phyloP scores from a whole-genome alignment of 1,140 invertebrate species.

The Pemphigus obesinymphae region DNA sequence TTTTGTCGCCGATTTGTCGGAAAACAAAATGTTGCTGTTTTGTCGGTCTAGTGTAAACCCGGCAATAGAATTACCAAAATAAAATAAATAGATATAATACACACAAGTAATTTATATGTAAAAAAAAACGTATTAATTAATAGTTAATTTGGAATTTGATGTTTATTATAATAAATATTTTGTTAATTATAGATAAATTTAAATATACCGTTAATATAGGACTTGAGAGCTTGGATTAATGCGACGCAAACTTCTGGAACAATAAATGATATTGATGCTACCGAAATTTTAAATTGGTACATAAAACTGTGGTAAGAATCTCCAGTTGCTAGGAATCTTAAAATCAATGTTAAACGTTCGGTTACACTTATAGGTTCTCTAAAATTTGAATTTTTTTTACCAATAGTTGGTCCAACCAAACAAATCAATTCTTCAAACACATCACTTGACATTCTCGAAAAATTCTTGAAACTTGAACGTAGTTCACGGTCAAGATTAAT shows the following conservation, averaged over 20 bases:
- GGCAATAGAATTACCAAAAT: too few relatives aligned
- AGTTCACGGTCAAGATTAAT: too few relatives aligned
- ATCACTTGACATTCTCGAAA: neutral
- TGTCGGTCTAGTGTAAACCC: too few relatives aligned
- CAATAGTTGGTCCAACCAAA: neutral
- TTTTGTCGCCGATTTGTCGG: too few relatives aligned
- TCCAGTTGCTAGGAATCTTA: neutral
- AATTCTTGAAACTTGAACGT: neutral
- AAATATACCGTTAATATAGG: too few relatives aligned
- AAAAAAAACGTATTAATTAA: too few relatives aligned
- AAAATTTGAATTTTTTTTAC: neutral
- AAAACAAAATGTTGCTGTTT: too few relatives aligned
- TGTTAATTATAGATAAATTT: too few relatives aligned
- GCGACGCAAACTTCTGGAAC: slow-evolving; percentile 45
- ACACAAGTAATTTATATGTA: too few relatives aligned
- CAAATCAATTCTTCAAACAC: neutral
- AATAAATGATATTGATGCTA: slow-evolving; percentile 41
- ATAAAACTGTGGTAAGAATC: slow-evolving; percentile 44
- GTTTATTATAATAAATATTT: too few relatives aligned
- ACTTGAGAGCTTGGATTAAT: slow-evolving; percentile 40
- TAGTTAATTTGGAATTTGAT: too few relatives aligned
- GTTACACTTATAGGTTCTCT: neutral
- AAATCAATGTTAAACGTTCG: neutral
- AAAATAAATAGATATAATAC: too few relatives aligned
- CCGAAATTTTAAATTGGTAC: slow-evolving; percentile 45